These are phyloP conservation scores for Enteromius trimaculatus DNA, from an alignment of 2,797 vertebrate species.

Conservation along the genomic window DNA sequence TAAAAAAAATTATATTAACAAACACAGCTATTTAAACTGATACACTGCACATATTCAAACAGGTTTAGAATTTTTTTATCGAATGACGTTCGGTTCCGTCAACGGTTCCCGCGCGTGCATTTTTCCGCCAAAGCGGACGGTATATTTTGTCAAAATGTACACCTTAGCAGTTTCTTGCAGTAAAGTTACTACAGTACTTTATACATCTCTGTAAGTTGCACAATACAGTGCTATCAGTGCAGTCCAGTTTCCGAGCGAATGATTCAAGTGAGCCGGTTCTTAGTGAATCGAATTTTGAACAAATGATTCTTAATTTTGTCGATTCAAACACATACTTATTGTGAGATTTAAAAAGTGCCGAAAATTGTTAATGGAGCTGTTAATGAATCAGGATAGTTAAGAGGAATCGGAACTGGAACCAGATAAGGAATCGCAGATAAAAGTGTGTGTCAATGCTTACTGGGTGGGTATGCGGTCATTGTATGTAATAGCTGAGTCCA, in stretches of 20 bases:
- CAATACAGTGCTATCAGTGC: not conserved
- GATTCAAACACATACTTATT: not conserved
- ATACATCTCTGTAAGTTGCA: not conserved
- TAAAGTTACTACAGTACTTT: not conserved
- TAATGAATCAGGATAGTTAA: not conserved
- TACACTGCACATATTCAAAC: not conserved
- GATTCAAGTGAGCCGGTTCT: not conserved
- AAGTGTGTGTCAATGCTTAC: conserved; percentile 61
- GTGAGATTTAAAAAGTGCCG: not conserved
- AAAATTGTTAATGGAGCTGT: not conserved
- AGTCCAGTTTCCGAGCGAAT: not conserved
- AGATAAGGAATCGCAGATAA: not conserved
- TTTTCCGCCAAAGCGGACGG: not conserved
- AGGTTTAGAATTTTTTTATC: not conserved
- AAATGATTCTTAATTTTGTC: not conserved
- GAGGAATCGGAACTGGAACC: not conserved
- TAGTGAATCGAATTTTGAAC: not conserved
- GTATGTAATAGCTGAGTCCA: conserved; percentile 73
- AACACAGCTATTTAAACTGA: not conserved
- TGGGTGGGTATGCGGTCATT: conserved; percentile 74
- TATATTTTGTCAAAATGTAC: not conserved
- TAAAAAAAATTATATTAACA: conserved; percentile 22
- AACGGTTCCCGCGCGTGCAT: not conserved
- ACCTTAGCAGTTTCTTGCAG: not conserved
- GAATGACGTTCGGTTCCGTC: not conserved